Base-by-base conservation (phyloP, 2,797 vertebrate genomes). In the Microcaecilia unicolor region DNA sequence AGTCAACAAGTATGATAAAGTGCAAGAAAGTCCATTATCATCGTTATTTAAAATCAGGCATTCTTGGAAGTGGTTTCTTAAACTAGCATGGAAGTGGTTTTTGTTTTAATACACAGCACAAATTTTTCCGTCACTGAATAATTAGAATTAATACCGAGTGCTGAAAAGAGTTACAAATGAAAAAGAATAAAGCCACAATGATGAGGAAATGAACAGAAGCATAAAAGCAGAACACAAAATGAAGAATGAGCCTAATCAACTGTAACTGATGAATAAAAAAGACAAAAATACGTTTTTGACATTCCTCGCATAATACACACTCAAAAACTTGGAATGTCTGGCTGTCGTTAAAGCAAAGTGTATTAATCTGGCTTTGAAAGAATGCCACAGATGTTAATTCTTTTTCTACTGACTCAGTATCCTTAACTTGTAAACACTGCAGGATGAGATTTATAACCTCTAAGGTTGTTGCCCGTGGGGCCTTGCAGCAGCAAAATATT, bases 311-410 rank as follows among this genome's bases (percentile, higher is more conserved):
- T 61, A 63, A 49, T n/a, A n/a, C 54, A 56, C 42, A n/a, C n/a
- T n/a, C 22, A 37, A 56, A 66, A 55, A 64, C 66, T 58, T 70
- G 60, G 64, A 65, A 56, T 74, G 78, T 78, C 70, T 81, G 74
- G 64, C 64, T 66, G 66, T 49, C 6, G 0, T 66, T 65, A 60
- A 50, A 56, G 54, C 70, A 62, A 48, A 62, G 46, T 68, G 45
- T 67, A 81, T 80, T 79, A 78, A 80, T 77, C 60, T 77, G 58
- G 61, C 72, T 78, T 58, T 45, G n/a, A 76, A 80, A 74, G 70
- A 79, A 74, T 74, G 67, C 64, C 69, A 72, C 80, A 81, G 78
- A 80, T 81, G 75, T 83, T 83, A 76, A 69, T 65, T 74, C 73
- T 56, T 53, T 72, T 78, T 58, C 57, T 73, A 60, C 56, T 69